Conservation (phyloP, 2,888 invertebrate species). For the Myopa tessellatipennis region DNA sequence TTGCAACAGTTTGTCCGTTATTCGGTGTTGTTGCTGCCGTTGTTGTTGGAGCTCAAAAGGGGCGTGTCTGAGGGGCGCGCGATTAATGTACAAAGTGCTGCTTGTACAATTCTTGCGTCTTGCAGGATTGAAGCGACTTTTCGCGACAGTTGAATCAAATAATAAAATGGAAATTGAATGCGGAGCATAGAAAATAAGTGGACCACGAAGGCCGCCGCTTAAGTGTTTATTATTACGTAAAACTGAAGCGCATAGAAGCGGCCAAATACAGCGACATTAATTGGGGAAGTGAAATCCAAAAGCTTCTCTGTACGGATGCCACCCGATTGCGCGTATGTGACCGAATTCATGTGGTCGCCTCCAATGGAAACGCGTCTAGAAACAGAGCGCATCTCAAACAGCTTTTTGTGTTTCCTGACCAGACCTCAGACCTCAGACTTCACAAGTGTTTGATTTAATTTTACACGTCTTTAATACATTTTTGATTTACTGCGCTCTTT, state of each 20-base stretch:
- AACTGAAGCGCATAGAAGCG: not conserved
- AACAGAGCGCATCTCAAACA: too few relatives aligned
- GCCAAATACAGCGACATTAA: too few relatives aligned
- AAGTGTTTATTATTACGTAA: constrained; percentile 31
- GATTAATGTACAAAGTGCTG: not conserved
- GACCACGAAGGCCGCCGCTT: not conserved
- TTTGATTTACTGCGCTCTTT: not conserved
- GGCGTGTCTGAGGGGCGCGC: not conserved
- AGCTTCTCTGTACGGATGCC: too few relatives aligned
- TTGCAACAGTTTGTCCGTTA: not conserved
- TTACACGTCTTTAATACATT: too few relatives aligned
- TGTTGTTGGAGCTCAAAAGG: not conserved
- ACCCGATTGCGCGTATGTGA: too few relatives aligned
- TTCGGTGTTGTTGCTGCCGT: not conserved
- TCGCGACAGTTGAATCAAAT: constrained; percentile 16
- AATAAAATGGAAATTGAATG: constrained; percentile 34
- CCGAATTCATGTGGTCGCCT: too few relatives aligned
- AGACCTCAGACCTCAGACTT: too few relatives aligned
- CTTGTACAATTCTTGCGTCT: not conserved
- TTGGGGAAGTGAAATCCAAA: too few relatives aligned
- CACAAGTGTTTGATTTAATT: too few relatives aligned
- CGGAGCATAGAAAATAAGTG: not conserved
- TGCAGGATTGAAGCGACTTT: constrained; percentile 29
- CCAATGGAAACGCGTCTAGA: too few relatives aligned
- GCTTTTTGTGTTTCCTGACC: too few relatives aligned